Evolutionary conservation across 1,140 invertebrate genomes (phyloP).

Genomic region (Neodiprion lecontei): DNA sequence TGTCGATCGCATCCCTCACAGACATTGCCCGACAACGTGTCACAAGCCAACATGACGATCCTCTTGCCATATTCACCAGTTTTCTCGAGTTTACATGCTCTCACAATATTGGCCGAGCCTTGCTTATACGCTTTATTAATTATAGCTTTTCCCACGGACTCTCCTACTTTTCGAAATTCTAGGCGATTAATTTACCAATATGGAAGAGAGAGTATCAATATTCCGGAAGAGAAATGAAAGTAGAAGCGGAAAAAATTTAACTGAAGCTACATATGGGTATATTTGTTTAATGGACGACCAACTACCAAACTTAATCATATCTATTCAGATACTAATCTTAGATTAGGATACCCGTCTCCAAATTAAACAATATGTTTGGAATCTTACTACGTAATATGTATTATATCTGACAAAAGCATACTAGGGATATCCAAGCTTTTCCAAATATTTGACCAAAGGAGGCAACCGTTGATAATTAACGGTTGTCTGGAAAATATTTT

Average conservation of each 20-base stretch:
- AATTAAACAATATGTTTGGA: neutral
- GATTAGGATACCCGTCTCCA: neutral
- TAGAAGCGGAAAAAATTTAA: neutral
- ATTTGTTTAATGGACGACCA: neutral
- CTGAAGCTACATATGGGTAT: neutral
- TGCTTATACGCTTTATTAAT: too few species aligned
- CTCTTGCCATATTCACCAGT: slow-evolving; percentile 1
- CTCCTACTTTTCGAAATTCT: too few species aligned
- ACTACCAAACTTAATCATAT: neutral
- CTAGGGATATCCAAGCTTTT: too few species aligned
- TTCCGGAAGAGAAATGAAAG: neutral
- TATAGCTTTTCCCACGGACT: too few species aligned
- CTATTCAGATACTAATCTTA: neutral
- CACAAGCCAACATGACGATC: slow-evolving; percentile 24
- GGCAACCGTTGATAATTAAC: too few species aligned
- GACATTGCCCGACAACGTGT: slow-evolving; percentile 47
- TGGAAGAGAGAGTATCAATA: neutral
- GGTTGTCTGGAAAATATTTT: too few species aligned
- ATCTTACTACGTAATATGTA: neutral
- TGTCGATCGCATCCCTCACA: slow-evolving; percentile 27
- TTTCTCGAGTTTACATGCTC: slow-evolving; percentile 3
- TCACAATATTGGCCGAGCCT: neutral
- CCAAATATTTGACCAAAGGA: too few species aligned
- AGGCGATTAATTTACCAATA: neutral
- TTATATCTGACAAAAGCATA: too few species aligned